Evolutionary conservation across 2,888 invertebrate species (phyloP).

Genomic region (Macrosoma leucophasiata): DNA sequence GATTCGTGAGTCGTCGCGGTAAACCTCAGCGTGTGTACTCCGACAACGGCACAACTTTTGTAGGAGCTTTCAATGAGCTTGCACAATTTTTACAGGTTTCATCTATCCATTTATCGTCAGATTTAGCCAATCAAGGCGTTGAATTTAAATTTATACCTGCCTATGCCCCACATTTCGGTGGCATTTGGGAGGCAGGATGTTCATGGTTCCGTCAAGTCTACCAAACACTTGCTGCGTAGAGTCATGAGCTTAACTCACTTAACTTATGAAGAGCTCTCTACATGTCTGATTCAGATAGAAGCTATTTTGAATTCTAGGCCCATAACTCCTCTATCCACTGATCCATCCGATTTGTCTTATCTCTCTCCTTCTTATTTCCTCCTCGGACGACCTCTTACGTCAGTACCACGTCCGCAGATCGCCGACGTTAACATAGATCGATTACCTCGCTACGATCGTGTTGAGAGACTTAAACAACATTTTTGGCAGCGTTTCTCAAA

Average conservation of each 20-base stretch:
- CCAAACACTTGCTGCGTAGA: slow-evolving; percentile 6
- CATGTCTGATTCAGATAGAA: slow-evolving; percentile 15
- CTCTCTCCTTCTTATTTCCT: no score
- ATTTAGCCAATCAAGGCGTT: slow-evolving; percentile 4
- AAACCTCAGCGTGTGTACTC: slow-evolving; percentile 14
- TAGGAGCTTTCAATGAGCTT: slow-evolving; percentile 16
- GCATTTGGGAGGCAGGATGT: slow-evolving; percentile 13
- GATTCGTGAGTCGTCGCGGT: slow-evolving; percentile 22
- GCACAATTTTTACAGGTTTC: slow-evolving; percentile 3
- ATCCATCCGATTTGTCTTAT: no score
- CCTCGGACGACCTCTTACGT: no score
- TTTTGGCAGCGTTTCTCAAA: no score
- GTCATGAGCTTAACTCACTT: slow-evolving; percentile 12
- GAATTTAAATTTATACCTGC: slow-evolving; percentile 10
- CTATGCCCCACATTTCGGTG: slow-evolving; percentile 12
- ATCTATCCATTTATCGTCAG: slow-evolving; percentile 1
- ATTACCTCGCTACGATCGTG: no score
- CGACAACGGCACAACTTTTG: slow-evolving; percentile 23
- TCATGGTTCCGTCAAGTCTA: slow-evolving; percentile 10
- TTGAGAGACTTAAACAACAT: no score
- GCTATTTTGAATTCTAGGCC: slow-evolving; percentile 12
- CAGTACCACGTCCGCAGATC: no score
- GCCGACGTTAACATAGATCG: no score
- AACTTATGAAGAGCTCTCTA: slow-evolving; percentile 17
- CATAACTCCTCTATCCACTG: slow-evolving; percentile 4